Conservation (phyloP, 2,888 invertebrate species). For the Aporophyla lueneburgensis region DNA sequence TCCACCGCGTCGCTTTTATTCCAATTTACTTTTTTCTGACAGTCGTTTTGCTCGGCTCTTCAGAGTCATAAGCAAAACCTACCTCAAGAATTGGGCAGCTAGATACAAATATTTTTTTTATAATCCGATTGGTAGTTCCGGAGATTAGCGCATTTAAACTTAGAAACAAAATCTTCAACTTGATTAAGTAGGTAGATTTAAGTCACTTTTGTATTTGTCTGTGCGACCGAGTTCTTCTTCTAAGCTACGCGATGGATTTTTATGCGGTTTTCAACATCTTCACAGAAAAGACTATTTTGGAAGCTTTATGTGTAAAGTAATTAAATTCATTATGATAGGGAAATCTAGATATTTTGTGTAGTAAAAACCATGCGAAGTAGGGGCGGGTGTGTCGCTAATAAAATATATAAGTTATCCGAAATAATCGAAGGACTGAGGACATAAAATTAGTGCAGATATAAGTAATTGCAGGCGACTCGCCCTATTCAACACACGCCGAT, state of each 20-base stretch:
- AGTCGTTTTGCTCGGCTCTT: no score
- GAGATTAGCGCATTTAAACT: not conserved
- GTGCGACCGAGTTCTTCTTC: not conserved
- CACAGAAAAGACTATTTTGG: not conserved
- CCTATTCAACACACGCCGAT: slow-evolving; percentile 79
- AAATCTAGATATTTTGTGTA: not conserved
- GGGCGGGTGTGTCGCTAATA: not conserved
- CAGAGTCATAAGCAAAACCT: no score
- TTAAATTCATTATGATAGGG: not conserved
- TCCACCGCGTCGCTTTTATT: no score
- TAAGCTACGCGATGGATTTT: not conserved
- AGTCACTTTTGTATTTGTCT: no score
- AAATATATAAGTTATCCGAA: not conserved
- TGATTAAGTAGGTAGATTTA: no score
- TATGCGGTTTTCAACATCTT: not conserved
- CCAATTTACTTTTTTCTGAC: no score
- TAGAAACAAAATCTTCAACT: not conserved
- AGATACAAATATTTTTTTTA: no score
- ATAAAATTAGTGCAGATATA: slow-evolving; percentile 80
- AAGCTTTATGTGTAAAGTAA: not conserved
- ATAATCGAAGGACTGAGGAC: slow-evolving; percentile 13
- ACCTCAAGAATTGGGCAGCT: no score
- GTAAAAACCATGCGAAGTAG: not conserved
- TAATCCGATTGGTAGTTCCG: no score
- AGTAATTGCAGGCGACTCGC: slow-evolving; percentile 77